Conservation (phyloP, 1,140 invertebrate genomes). For the Drosophila serrata region DNA sequence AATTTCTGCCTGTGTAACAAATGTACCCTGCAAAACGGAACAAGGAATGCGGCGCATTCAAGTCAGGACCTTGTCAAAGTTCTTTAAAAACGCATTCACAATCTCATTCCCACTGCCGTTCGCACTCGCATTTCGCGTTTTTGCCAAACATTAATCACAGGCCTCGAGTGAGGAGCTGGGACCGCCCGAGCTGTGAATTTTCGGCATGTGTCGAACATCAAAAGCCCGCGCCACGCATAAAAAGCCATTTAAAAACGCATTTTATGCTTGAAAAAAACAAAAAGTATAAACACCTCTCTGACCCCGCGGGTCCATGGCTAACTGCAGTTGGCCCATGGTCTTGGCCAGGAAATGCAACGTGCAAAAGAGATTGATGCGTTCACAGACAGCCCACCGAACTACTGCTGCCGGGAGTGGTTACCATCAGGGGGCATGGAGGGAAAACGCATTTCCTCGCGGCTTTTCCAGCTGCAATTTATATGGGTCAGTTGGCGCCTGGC, state of each 20-base stretch:
- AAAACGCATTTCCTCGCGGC: conserved; percentile 46
- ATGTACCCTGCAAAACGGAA: conserved; percentile 60
- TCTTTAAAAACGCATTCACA: conserved; percentile 74
- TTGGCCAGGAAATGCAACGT: conserved; percentile 48
- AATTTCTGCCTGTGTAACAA: conserved; percentile 37
- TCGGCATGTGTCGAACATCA: conserved; percentile 82
- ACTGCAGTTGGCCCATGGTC: conserved; percentile 13
- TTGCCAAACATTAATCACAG: conserved; percentile 79
- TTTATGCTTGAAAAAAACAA: conserved; percentile 55
- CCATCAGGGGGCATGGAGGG: background rate
- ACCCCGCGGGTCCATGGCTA: conserved; percentile 47
- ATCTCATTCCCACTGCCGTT: conserved; percentile 36
- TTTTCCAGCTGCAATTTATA: conserved; percentile 56
- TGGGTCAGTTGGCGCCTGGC: conserved; percentile 65
- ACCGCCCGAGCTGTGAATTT: conserved; percentile 77
- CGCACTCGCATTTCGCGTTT: conserved; percentile 71
- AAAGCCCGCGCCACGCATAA: conserved; percentile 82
- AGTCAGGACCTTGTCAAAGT: conserved; percentile 83
- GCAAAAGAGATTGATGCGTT: conserved; percentile 73
- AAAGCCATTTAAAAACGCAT: conserved; percentile 84
- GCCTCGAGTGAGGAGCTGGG: conserved; percentile 30
- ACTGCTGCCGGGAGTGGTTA: conserved; percentile 29
- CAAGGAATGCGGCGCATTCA: conserved; percentile 42
- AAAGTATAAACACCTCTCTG: conserved; percentile 30
- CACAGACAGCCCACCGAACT: conserved; percentile 72